These are phyloP conservation scores for Patiria pectinifera DNA, from an alignment of 53 echinoderm and acorn worm species.

Conservation along the genomic window DNA sequence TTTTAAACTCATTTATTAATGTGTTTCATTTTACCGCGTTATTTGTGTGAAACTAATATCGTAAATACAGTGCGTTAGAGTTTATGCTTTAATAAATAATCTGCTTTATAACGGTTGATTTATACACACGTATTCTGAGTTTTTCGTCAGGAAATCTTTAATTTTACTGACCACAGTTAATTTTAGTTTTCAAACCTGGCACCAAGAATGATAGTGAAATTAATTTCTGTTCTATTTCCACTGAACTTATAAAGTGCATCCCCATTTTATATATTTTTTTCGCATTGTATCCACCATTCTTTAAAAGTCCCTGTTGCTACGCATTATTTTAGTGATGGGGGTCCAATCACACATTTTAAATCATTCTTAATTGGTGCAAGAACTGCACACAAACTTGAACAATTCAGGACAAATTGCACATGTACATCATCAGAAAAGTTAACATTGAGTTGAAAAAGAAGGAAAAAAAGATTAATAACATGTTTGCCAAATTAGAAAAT, in stretches of 20 bases:
- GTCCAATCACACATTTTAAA: too few relatives aligned
- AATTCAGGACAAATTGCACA: slow-evolving; percentile 37
- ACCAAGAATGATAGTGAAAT: too few relatives aligned
- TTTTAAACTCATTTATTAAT: neutral
- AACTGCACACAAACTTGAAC: neutral
- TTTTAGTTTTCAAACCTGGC: too few relatives aligned
- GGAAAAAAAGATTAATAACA: too few relatives aligned
- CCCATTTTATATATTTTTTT: neutral
- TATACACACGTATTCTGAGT: neutral
- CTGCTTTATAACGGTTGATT: neutral
- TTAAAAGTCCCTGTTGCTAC: neutral
- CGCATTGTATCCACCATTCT: neutral
- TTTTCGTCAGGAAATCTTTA: neutral
- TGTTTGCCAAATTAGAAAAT: neutral
- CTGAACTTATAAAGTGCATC: neutral
- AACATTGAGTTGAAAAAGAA: slow-evolving; percentile 18
- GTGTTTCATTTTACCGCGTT: neutral
- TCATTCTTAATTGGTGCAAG: neutral
- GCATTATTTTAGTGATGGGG: neutral
- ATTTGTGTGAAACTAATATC: neutral
- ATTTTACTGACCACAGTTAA: neutral
- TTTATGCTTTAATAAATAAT: neutral
- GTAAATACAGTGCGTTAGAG: neutral
- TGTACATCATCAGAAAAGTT: slow-evolving; percentile 12
- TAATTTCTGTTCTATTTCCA: neutral